Base-by-base conservation (phyloP, 2,113 vertebrate genomes). In the Microcebus griseorufus region DNA sequence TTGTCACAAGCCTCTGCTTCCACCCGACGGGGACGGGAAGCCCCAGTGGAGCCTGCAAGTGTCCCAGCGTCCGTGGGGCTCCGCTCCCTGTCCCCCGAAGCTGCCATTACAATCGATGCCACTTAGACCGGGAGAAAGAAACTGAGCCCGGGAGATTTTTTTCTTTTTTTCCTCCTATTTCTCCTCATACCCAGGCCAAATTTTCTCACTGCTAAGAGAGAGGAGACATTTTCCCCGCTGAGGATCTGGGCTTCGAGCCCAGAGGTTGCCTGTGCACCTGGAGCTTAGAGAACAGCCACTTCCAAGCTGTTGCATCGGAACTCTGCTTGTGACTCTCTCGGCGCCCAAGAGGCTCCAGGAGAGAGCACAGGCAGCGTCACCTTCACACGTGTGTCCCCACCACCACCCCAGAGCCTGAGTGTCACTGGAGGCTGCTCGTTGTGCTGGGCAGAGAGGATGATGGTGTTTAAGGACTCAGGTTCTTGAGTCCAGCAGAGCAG, bases 231-330 rank as follows among this genome's bases (percentile, higher is more conserved):
- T 75, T 39, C 10, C 91, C 84, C 37, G 37, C 86, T 48, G 55
- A 79, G 60, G 70, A 60, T 93, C 93, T 83, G 80, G 96, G 93
- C 95, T 93, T 65, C 13, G 55, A 90, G 93, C 96, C 93, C 67
- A 48, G 94, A 97, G 95, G 78, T 88, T 85, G 58, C 23, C 58
- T 93, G 75, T 51, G 58, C 18, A 76, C 58, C 79, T 88, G 92
- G 92, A 92, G 53, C 87, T 34, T 70, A 58, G 55, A 70, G 55
- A 70, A 62, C 6, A 14, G 67, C 88, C 79, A 14, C 27, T 27
- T 82, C 34, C 42, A 48, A 85, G 55, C 78, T 79, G 67, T 25
- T 20, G 0, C n/a, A 9, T 75, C 48, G 34, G 70, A 69, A n/a
- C 60, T 51, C 58, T 60, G 23, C 72, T 14, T 6, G 39, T 8